Conservation (phyloP, 2,113 vertebrate genomes). For the Prionailurus viverrinus region DNA sequence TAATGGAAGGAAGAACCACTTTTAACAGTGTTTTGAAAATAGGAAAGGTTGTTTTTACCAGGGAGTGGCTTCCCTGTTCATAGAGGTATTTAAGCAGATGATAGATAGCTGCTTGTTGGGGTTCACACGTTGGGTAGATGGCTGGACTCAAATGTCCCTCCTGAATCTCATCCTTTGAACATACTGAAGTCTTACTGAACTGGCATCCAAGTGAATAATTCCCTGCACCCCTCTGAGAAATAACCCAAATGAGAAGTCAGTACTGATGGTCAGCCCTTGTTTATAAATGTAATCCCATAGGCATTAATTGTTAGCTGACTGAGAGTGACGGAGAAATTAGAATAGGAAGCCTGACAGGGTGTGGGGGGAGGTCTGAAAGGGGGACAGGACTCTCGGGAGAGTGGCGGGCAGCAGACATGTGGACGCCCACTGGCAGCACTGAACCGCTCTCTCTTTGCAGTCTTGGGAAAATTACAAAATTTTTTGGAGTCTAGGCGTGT, state of each 20-base stretch:
- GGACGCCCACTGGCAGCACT: accelerated
- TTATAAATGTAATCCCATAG: background rate
- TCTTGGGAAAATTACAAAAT: background rate
- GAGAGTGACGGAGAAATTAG: background rate
- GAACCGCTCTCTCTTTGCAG: background rate
- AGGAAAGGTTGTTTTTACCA: background rate
- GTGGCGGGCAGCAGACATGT: background rate
- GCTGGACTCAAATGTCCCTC: background rate
- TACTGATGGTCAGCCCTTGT: background rate
- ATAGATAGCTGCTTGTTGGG: background rate
- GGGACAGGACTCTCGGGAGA: background rate
- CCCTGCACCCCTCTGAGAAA: background rate
- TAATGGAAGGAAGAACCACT: background rate
- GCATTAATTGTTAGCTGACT: background rate
- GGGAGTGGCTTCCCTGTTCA: background rate
- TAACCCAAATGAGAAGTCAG: background rate
- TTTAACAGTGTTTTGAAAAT: background rate
- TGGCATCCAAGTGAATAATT: background rate
- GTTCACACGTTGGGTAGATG: background rate
- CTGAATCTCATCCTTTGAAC: background rate
- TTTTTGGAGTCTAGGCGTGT: background rate
- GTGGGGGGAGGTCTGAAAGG: background rate
- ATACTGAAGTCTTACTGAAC: background rate
- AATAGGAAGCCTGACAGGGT: background rate
- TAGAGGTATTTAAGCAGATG: background rate